phyloP scores from a whole-genome alignment of 53 echinoderm and acorn worm genomes.

The Pentamera pediparva region DNA sequence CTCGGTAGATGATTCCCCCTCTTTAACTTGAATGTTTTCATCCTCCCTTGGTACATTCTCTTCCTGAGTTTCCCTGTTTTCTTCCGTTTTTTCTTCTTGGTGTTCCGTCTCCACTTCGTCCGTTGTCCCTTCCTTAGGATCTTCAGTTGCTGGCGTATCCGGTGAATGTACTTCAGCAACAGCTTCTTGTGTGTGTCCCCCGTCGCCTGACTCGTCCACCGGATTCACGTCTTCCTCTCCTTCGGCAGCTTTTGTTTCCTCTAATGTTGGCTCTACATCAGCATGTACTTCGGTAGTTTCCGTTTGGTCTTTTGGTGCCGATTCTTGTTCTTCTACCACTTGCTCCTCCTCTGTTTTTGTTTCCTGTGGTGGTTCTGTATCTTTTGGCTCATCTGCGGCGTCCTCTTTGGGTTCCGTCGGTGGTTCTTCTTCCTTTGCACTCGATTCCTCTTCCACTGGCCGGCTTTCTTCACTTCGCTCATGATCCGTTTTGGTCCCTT shows the following conservation, averaged over 20 bases:
- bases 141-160: not conserved
- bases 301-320: not conserved
- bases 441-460: not conserved
- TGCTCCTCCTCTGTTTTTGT: not conserved
- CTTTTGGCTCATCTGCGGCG: constrained; percentile 10
- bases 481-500: not conserved
- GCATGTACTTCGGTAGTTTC: too few species aligned
- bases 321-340: not conserved
- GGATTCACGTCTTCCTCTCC: not conserved
- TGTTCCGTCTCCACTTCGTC: constrained; percentile 6
- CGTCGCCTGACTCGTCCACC: constrained; percentile 17
- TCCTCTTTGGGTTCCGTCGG: constrained; percentile 1
- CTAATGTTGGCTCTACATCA: too few species aligned
- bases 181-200: not conserved
- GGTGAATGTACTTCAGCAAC: constrained; percentile 22
- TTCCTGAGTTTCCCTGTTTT: not conserved
- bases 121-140: not conserved
- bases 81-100: not conserved
- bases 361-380: not conserved
- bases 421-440: not conserved
- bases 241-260: too few species aligned
- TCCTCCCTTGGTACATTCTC: constrained; percentile 8
- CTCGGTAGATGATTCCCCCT: not conserved
- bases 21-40: not conserved
- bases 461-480: not conserved